Conservation (phyloP, 2,113 vertebrate species). For the Morone saxatilis region DNA sequence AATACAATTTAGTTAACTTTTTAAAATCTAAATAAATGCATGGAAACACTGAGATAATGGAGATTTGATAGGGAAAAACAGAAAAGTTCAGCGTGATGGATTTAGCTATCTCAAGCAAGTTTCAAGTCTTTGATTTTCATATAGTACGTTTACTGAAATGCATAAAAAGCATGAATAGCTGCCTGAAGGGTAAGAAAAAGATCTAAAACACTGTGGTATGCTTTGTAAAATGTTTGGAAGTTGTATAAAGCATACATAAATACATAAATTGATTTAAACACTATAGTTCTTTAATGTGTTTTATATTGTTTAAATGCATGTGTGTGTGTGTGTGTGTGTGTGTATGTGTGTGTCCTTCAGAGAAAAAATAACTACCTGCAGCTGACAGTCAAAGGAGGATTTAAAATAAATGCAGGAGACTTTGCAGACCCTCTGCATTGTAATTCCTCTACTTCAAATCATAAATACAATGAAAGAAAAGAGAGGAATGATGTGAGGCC, state of each 20-base stretch:
- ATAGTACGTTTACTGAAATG: constrained; percentile 13
- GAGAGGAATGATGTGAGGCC: constrained; percentile 71
- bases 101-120: constrained; percentile 17
- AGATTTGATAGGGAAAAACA: constrained; percentile 19
- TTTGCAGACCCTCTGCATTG: constrained; percentile 55
- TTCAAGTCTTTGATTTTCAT: constrained; percentile 38
- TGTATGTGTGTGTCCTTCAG: neutral
- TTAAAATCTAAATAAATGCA: neutral
- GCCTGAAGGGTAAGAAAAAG: constrained; percentile 17
- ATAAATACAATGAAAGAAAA: constrained; percentile 79
- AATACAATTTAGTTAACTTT: neutral
- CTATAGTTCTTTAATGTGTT: neutral
- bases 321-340: no score
- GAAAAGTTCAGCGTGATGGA: constrained; percentile 31
- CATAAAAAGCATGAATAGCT: constrained; percentile 19
- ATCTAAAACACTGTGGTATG: constrained; percentile 1
- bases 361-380: constrained; percentile 24
- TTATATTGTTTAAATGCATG: constrained; percentile 20
- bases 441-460: constrained; percentile 77
- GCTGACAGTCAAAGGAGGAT: constrained; percentile 60
- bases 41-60: constrained; percentile 2
- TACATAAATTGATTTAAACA: constrained; percentile 14
- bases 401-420: constrained; percentile 64
- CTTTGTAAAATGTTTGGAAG: constrained; percentile 34
- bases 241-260: constrained; percentile 25